Evolutionary conservation across 1,140 invertebrate genomes (phyloP), one percentile per base, ranked within the genome.

Genomic region (Brachionus manjavacas): DNA sequence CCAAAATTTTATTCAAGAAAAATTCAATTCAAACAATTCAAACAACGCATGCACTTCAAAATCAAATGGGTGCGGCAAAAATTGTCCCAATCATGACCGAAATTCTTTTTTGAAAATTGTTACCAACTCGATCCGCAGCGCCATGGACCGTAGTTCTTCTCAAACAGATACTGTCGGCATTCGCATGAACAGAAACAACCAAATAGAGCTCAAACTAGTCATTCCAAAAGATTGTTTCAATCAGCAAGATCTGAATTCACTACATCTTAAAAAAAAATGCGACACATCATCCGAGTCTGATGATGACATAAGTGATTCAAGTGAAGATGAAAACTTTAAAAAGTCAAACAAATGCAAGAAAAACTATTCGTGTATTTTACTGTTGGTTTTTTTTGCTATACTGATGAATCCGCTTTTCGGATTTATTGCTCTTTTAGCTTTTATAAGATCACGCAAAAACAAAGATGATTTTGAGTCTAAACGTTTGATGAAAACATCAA

Each of bases 21-120:
- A 68, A 68, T 28, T 12, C 7, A 68, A 68, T 35, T 31, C 66
- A n/a, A 68, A 68, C n/a, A 68, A 68, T 68, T 68, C 66, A 68
- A 68, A 68, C 11, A 68, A 35, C 39, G 31, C 14, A 14, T 39
- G 66, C n/a, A 39, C 25, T 35, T 31, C 20, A 25, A 31, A 39
- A 16, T n/a, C 66, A 68, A 31, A 16, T 68, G 31, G 66, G 1
- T 39, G 25, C n/a, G 25, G 23, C 3, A 68, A 68, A 14, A 31
- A 39, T 31, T 68, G 66, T 39, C 31, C 66, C 2, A 68, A 60
- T 9, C 52, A 60, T 60, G 52, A 39, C 39, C 66, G 66, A 68
- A 68, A 68, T 68, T 68, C 66, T 14, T 31, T 68, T 31, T 68
- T 68, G 9, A 35, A 72, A 72, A 72, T 60, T 23, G 52, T 60